Conservation (phyloP, 2,113 vertebrate species). For the Neodon shergylaensis region DNA sequence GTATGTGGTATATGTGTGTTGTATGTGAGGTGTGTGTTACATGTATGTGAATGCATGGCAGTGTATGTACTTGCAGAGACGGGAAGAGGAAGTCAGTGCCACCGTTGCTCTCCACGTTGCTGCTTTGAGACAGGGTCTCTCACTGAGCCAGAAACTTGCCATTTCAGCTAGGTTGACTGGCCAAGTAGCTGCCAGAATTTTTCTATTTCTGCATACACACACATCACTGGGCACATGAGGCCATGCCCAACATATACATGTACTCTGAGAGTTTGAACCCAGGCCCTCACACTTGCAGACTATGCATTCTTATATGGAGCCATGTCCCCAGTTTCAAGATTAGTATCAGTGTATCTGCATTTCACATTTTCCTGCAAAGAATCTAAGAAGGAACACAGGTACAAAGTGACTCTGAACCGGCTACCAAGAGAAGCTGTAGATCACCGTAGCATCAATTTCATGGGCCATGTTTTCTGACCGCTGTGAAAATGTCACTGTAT, state of each 20-base stretch:
- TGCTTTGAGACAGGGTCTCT: neutral
- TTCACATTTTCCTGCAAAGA: neutral
- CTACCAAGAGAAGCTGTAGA: neutral
- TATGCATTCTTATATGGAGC: neutral
- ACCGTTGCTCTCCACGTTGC: neutral
- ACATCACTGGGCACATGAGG: neutral
- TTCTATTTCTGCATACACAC: neutral
- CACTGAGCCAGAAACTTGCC: neutral
- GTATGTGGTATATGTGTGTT: neutral
- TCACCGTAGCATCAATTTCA: neutral
- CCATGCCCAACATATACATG: neutral
- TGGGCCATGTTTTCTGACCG: neutral
- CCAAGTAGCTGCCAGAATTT: neutral
- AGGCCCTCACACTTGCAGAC: neutral
- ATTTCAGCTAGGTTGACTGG: neutral
- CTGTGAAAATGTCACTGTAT: neutral
- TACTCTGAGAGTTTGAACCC: neutral
- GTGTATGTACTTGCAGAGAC: neutral
- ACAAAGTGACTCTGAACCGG: neutral
- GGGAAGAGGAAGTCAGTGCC: too few relatives aligned
- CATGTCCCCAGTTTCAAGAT: neutral
- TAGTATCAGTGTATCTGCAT: neutral
- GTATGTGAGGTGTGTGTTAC: neutral
- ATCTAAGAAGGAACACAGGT: accelerated
- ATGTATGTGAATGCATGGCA: neutral